phyloP scores from a whole-genome alignment of 2,113 vertebrate genomes.

The Toxotes jaculatrix region DNA sequence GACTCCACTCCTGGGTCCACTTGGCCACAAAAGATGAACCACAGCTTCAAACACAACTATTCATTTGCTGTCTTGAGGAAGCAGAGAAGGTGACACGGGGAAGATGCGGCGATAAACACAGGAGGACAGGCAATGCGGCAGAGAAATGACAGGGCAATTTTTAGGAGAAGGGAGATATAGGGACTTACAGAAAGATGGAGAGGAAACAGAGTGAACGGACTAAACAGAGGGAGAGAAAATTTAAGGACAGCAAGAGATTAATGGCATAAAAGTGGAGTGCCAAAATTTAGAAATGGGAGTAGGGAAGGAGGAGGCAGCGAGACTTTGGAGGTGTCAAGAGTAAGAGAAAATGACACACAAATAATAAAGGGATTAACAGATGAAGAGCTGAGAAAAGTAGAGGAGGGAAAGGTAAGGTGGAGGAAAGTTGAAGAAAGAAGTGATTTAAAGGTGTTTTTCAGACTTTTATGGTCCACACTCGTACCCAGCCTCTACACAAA shows the following conservation, averaged over 20 bases:
- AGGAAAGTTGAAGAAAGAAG: not conserved
- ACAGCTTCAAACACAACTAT: not conserved
- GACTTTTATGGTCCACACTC: not conserved
- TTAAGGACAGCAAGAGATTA: slow-evolving; percentile 23
- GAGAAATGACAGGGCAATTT: slow-evolving; percentile 34
- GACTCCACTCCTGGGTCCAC: not conserved
- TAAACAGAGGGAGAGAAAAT: slow-evolving; percentile 21
- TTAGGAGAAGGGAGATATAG: not conserved
- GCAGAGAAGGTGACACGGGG: slow-evolving; percentile 11
- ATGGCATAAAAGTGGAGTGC: slow-evolving; percentile 5
- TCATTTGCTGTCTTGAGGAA: not conserved
- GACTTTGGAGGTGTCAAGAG: slow-evolving; percentile 32
- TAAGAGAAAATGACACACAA: slow-evolving; percentile 20
- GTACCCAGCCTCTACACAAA: not conserved
- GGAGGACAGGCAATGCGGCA: not conserved
- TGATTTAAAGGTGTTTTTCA: slow-evolving; percentile 6
- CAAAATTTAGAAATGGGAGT: slow-evolving; percentile 34
- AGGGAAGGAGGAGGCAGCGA: not conserved
- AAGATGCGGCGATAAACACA: slow-evolving; percentile 38
- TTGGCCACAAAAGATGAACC: slow-evolving; percentile 19
- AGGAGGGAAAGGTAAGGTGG: not conserved
- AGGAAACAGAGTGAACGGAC: not conserved
- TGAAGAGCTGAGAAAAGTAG: not conserved
- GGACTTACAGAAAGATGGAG: slow-evolving; percentile 6
- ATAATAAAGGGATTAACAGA: slow-evolving; percentile 45